Evolutionary conservation across 1,140 invertebrate genomes (phyloP), one percentile per base, ranked within the genome.

Genomic region (Neodiprion fabricii): DNA sequence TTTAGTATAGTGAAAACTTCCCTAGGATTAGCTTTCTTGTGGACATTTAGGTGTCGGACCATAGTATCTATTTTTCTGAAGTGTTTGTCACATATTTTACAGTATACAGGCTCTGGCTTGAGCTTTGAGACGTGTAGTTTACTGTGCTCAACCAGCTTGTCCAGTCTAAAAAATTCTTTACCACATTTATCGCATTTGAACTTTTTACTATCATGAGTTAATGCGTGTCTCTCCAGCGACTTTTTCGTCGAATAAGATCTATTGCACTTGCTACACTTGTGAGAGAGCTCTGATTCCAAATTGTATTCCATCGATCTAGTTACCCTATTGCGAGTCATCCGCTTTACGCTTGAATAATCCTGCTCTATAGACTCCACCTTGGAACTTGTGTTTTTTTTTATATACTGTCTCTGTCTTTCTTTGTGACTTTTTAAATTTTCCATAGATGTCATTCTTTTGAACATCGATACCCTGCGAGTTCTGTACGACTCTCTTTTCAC

Each of bases 371-470:
- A 17, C 7, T 83, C 80, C 3, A 74, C 47, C 48, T 82, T 84
- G 2, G 61, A 9, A 9, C 47, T 75, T 21, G 21, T 66, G 12
- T 72, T 84, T 40, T 85, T 85, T 53, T 85, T 86, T 14, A 85
- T 83, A 49, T 80, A 85, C 21, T 81, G 79, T 9, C 84, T 82
- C 69, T 86, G 85, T n/a, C 79, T 75, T 74, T 85, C 84, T 71
- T 84, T 85, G 17, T 80, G 49, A 73, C 80, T 83, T 47, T 78
- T 84, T 66, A 85, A 79, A 73, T 83, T 85, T 71, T 85, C 82
- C 67, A 85, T 85, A 1, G 84, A 85, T 3, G 85, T 86, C 9
- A 85, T 78, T 74, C 84, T 78, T 47, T 85, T 85, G 11, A 85
- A 85, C 74, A 82, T 78, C 1, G 80, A 76, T 10, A 82, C 67